Evolutionary conservation across 2,797 vertebrate species (phyloP).

Genomic region (Halcyon smyrnensis): DNA sequence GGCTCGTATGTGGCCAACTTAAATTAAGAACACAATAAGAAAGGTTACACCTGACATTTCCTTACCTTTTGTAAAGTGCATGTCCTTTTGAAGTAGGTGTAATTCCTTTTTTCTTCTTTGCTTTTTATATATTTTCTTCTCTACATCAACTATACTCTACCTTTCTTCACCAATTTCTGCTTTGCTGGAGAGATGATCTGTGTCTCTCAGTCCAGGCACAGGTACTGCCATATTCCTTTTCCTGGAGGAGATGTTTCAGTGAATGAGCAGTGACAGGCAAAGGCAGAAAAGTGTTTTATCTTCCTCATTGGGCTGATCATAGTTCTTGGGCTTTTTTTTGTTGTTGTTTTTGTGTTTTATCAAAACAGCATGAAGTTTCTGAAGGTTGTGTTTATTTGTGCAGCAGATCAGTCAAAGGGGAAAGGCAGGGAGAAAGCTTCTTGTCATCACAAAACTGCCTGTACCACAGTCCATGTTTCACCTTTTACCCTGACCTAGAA

Average conservation of each 20-base stretch:
- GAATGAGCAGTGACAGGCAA: not conserved
- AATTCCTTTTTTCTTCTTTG: not conserved
- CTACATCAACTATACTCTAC: accelerated
- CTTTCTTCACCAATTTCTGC: not conserved
- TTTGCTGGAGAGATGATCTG: not conserved
- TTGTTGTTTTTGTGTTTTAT: not conserved
- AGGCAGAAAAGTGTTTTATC: not conserved
- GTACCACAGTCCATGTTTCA: not conserved
- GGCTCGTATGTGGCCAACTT: not conserved
- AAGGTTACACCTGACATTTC: not conserved
- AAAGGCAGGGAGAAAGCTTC: not conserved
- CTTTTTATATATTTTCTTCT: not conserved
- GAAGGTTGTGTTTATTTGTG: not conserved
- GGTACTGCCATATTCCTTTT: not conserved
- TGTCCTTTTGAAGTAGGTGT: not conserved
- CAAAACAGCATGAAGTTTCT: not conserved
- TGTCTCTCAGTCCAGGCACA: not conserved
- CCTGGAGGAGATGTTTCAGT: not conserved
- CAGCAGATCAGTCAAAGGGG: not conserved
- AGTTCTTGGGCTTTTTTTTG: not conserved
- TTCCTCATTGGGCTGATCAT: not conserved
- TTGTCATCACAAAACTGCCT: not conserved
- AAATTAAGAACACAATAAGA: not conserved
- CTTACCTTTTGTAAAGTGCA: not conserved
- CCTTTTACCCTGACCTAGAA: not conserved